Percentiles rank a stretch among this genome's conserved stretches.
phyloP scores from a whole-genome alignment of 1,140 invertebrate genomes.

The Arctopsyche grandis region DNA sequence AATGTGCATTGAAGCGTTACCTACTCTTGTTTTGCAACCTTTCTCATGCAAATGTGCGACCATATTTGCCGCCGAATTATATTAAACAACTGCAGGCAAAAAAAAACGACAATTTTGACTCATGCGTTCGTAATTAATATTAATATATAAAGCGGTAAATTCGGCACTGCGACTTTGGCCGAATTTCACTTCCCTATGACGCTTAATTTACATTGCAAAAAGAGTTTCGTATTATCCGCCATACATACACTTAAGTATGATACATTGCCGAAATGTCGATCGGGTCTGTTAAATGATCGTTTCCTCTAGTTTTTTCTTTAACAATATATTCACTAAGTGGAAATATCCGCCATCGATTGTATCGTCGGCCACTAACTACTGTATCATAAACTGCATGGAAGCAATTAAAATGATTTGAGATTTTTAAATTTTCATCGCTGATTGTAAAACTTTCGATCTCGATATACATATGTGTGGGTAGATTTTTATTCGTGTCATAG shows the following conservation, averaged over 20 bases:
- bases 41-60: background rate
- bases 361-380: background rate
- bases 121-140: background rate
- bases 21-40: background rate
- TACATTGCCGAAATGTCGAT: slow-evolving; percentile 12
- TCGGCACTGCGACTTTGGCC: no score
- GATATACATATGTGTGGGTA: no score
- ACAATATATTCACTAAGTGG: slow-evolving; percentile 34
- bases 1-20: background rate
- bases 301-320: slow-evolving; percentile 30
- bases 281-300: slow-evolving; percentile 4
- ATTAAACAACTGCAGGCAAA: background rate
- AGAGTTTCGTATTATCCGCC: no score
- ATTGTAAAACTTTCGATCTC: no score
- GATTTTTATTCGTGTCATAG: no score
- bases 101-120: background rate
- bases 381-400: background rate
- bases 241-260: no score
- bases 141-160: background rate
- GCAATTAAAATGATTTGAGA: slow-evolving; percentile 1
- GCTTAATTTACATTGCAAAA: no score
- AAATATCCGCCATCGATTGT: slow-evolving; percentile 17
- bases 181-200: no score
- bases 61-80: background rate
- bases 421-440: background rate